Percentiles rank a stretch among this genome's conserved stretches.
phyloP scores from a whole-genome alignment of 2,797 vertebrate species.

The Micrastur ruficollis region DNA sequence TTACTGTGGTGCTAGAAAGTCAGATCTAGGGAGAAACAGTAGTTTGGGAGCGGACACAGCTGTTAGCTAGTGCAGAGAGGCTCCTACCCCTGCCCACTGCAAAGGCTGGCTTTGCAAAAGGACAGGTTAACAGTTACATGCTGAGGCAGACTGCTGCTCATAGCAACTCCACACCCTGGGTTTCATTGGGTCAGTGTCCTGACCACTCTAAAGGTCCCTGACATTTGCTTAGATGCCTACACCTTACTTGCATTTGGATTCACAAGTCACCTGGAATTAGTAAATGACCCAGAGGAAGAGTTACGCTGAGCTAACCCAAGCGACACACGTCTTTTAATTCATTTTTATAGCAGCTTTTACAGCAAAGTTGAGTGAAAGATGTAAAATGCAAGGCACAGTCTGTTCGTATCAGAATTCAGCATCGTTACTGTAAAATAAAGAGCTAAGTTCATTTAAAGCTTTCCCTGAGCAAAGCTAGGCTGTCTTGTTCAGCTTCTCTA shows the following conservation, averaged over 20 bases:
- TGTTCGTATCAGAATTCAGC: not conserved
- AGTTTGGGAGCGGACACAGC: not conserved
- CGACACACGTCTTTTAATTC: not conserved
- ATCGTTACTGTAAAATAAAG: not conserved
- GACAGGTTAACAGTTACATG: not conserved
- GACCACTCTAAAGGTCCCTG: not conserved
- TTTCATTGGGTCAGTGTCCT: not conserved
- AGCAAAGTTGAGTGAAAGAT: not conserved
- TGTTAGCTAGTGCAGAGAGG: not conserved
- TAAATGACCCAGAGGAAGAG: not conserved
- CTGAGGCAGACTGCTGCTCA: not conserved
- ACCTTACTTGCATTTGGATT: not conserved
- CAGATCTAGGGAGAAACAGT: not conserved
- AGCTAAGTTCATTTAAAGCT: not conserved
- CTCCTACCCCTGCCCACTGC: not conserved
- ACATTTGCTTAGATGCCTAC: not conserved
- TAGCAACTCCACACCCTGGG: not conserved
- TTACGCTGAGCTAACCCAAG: not conserved
- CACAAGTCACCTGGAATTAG: not conserved
- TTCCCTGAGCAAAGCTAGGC: not conserved
- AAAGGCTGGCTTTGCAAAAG: not conserved
- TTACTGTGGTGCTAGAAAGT: not conserved
- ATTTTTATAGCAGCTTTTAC: constrained; percentile 5
- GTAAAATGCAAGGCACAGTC: not conserved
- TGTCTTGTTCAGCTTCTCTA: not conserved